Percentiles rank a stretch among this genome's conserved stretches.
Evolutionary conservation across 2,888 invertebrate genomes (phyloP).

Genomic region (Acronicta psi): DNA sequence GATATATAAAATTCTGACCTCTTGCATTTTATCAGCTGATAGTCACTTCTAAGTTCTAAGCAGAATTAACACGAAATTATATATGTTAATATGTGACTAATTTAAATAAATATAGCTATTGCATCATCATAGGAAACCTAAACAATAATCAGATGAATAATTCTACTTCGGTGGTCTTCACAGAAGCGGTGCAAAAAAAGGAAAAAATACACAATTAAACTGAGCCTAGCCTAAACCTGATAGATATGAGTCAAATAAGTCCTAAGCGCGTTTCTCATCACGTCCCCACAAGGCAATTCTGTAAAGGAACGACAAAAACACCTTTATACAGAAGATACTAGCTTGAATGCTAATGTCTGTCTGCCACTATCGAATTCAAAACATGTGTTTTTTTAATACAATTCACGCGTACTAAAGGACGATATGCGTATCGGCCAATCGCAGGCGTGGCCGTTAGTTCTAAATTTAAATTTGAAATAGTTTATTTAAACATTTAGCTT

Average conservation of each 20-base stretch:
- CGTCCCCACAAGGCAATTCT: constrained; percentile 82
- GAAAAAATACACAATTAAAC: constrained; percentile 29
- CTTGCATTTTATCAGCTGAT: too few species aligned
- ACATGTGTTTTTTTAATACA: constrained; percentile 70
- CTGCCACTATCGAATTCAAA: constrained; percentile 78
- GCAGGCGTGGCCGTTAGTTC: constrained; percentile 48
- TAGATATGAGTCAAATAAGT: constrained; percentile 52
- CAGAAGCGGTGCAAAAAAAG: constrained; percentile 15
- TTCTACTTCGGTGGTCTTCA: constrained; percentile 34
- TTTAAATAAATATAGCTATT: neutral
- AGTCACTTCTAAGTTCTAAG: too few species aligned
- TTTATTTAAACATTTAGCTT: too few species aligned
- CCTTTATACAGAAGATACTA: constrained; percentile 73
- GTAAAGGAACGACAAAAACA: constrained; percentile 79
- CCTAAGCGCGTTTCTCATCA: constrained; percentile 73
- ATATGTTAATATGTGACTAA: too few species aligned
- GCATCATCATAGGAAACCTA: constrained; percentile 1
- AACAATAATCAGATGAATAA: constrained; percentile 7
- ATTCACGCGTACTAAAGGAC: constrained; percentile 77
- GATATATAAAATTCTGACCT: too few species aligned
- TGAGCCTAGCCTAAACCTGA: constrained; percentile 40
- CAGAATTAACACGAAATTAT: too few species aligned
- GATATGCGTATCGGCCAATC: constrained; percentile 64
- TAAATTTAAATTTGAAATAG: constrained; percentile 43
- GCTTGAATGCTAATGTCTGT: constrained; percentile 80